Base-by-base conservation (phyloP, 2,113 vertebrate genomes). In the Hyla sarda region DNA sequence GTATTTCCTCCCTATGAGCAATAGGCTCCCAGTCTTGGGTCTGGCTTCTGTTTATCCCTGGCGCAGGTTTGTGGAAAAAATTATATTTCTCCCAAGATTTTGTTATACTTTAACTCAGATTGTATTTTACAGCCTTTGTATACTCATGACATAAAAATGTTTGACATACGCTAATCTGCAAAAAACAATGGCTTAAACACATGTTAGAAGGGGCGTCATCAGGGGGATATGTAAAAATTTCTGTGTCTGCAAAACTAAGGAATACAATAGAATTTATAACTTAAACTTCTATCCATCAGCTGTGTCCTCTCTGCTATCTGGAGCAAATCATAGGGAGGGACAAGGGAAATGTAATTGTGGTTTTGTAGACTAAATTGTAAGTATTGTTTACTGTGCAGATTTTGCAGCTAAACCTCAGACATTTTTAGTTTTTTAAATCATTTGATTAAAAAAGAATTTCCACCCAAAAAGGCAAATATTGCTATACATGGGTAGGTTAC, bases 181-280 rank as follows among this genome's bases (percentile, higher is more conserved):
- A 30, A n/a, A 45, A 16, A 65, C 37, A 65, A 81, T 81, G 25
- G 78, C 78, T 81, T 65, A 81, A 81, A 65, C 78, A 81, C 58
- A 81, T 81, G 78, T 81, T 45, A 7, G n/a, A 25, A n/a, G 41
- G 56, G 65, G 41, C 56, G 19, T 47, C 78, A 81, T 37, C 58
- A 9, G n/a, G 56, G 23, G 78, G 34, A 81, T 65, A 81, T 45
- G 56, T 81, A 17, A 47, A n/a, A 45, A 65, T 60, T 62, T 62
- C 37, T n/a, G n/a, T 47, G 37, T 81, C 78, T 81, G 34, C 52
- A 60, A 34, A 58, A 60, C n/a, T 37, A 34, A 41, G 9, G 16
- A 11, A 62, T 2, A 81, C 56, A 47, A 81, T 81, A n/a, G 56
- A 16, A 45, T 65, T 41, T 13, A 62, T 19, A 37, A 45, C 54